phyloP scores from a whole-genome alignment of 2,888 invertebrate species.

The Meghimatium bilineatum region DNA sequence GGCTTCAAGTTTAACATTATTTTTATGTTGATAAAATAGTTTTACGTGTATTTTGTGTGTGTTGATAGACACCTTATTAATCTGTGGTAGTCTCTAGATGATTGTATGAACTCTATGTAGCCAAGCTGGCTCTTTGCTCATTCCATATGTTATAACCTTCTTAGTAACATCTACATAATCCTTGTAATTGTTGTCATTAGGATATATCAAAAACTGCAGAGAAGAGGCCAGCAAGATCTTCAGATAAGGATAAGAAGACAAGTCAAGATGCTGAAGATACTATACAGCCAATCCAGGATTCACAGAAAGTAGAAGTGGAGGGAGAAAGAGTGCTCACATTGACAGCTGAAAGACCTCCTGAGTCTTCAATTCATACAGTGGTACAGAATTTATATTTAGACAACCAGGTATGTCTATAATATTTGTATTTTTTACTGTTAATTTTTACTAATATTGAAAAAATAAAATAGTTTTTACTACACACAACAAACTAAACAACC shows the following conservation, averaged over 20 bases:
- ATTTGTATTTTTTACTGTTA: neutral
- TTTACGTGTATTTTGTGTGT: neutral
- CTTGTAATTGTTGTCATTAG: slow-evolving; percentile 9
- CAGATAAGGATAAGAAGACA: slow-evolving; percentile 39
- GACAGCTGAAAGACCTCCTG: slow-evolving; percentile 83
- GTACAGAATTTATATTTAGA: slow-evolving; percentile 67
- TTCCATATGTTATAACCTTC: neutral
- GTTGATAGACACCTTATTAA: neutral
- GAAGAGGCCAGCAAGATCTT: slow-evolving; percentile 42
- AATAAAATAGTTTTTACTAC: too few species aligned
- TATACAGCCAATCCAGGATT: slow-evolving; percentile 51
- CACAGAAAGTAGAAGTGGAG: slow-evolving; percentile 79
- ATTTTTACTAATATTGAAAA: neutral
- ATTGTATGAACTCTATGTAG: neutral
- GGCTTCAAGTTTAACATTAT: too few species aligned
- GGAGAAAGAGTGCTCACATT: slow-evolving; percentile 85
- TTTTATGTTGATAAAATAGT: neutral
- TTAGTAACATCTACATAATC: neutral
- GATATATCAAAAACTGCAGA: slow-evolving; percentile 48
- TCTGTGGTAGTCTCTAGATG: neutral
- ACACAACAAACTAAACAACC: too few species aligned
- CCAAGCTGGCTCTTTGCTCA: neutral
- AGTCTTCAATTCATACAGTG: slow-evolving; percentile 87
- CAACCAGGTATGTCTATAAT: slow-evolving; percentile 51
- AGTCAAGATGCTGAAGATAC: slow-evolving; percentile 52